Conservation (phyloP, 1,140 invertebrate genomes). For the Neodiprion virginianus region DNA sequence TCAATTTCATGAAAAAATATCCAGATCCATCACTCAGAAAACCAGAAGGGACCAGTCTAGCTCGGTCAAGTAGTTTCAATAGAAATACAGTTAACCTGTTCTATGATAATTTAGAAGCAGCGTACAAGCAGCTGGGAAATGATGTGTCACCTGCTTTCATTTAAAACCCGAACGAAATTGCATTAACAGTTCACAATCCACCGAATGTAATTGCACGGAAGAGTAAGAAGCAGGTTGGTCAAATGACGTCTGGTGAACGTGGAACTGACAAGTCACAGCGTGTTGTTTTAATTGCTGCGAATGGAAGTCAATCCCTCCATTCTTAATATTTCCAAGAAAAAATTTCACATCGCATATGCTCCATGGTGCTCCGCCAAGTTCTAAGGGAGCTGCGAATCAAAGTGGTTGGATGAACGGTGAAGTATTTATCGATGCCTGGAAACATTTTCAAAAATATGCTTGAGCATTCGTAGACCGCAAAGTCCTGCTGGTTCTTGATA, state of each 20-base stretch:
- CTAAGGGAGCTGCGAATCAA: conserved; percentile 48
- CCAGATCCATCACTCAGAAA: conserved; percentile 46
- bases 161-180: conserved; percentile 56
- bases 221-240: conserved; percentile 51
- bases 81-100: conserved; percentile 44
- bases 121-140: conserved; percentile 22
- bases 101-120: conserved; percentile 38
- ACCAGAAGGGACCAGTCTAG: conserved; percentile 53
- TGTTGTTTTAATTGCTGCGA: conserved; percentile 38
- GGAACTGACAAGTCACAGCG: conserved; percentile 45
- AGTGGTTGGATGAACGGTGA: conserved; percentile 61
- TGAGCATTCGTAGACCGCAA: conserved; percentile 26
- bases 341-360: conserved; percentile 40
- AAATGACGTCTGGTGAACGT: conserved; percentile 45
- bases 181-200: conserved; percentile 47
- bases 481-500: conserved; percentile 34
- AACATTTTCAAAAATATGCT: conserved; percentile 47
- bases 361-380: conserved; percentile 35
- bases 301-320: conserved; percentile 48
- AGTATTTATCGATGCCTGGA: conserved; percentile 52
- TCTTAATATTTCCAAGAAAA: conserved; percentile 49
- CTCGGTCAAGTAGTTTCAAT: conserved; percentile 55
- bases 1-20: conserved; percentile 52
- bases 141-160: conserved; percentile 37
- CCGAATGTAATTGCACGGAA: conserved; percentile 18